Percentiles rank a stretch among this genome's conserved stretches.
These are phyloP conservation scores for Tachysurus vachellii DNA, from an alignment of 2,113 vertebrate species.

Conservation along the genomic window DNA sequence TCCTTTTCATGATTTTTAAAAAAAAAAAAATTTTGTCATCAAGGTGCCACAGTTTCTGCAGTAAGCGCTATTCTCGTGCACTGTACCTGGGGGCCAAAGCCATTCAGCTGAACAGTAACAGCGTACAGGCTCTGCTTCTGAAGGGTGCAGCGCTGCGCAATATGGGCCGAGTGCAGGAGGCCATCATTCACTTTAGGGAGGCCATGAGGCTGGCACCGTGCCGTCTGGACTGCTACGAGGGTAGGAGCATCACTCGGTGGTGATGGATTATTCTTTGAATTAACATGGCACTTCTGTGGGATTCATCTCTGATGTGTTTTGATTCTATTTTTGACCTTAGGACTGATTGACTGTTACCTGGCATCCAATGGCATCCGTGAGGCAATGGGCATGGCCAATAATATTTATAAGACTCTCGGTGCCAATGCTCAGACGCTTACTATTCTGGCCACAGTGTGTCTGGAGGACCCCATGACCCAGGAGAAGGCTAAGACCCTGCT, in stretches of 20 bases:
- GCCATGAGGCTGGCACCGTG: slow-evolving; percentile 93
- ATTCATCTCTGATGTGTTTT: not conserved
- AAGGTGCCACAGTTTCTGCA: slow-evolving; percentile 98
- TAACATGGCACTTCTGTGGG: not conserved
- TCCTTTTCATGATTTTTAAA: not conserved
- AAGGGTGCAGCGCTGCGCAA: slow-evolving; percentile 94
- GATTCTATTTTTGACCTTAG: slow-evolving; percentile 62
- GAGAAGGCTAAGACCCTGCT: slow-evolving; percentile 94
- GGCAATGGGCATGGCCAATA: slow-evolving; percentile 98
- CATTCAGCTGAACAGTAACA: slow-evolving; percentile 97
- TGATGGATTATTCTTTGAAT: not conserved
- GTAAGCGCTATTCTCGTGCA: slow-evolving; percentile 94
- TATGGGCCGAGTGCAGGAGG: slow-evolving; percentile 96
- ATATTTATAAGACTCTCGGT: slow-evolving; percentile 96
- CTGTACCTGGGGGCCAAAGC: slow-evolving; percentile 96
- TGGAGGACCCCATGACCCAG: slow-evolving; percentile 94
- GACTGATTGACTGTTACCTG: slow-evolving; percentile 95
- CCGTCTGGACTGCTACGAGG: slow-evolving; percentile 96
- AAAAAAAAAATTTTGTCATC: slow-evolving; percentile 40
- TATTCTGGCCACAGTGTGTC: slow-evolving; percentile 92
- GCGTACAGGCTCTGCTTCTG: slow-evolving; percentile 91
- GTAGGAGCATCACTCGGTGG: slow-evolving; percentile 57
- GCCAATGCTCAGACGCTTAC: slow-evolving; percentile 95
- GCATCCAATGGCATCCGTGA: slow-evolving; percentile 95
- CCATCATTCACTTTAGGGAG: slow-evolving; percentile 97